Evolutionary conservation across 2,113 vertebrate genomes (phyloP).

Genomic region (Misgurnus mizolepis): DNA sequence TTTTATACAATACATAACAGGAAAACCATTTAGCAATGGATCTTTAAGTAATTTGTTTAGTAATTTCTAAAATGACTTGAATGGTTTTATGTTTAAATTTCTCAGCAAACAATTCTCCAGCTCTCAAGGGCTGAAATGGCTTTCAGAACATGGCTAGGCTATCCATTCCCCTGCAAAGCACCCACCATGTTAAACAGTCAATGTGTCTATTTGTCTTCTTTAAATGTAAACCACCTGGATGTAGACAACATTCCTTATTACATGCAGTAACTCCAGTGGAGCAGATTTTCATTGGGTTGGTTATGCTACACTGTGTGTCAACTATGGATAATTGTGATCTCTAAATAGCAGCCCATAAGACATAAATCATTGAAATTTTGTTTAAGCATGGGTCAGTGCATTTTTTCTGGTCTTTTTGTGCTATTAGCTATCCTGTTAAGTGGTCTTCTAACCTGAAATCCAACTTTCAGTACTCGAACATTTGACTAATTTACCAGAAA

Average conservation of each 20-base stretch:
- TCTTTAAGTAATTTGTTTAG: neutral
- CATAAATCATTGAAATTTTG: neutral
- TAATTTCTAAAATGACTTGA: neutral
- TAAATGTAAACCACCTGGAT: constrained; percentile 8
- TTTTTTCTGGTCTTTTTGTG: neutral
- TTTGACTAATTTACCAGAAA: too few relatives aligned
- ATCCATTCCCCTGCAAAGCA: neutral
- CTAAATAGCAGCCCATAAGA: neutral
- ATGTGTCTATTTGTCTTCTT: neutral
- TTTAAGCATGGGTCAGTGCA: neutral
- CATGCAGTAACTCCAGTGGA: neutral
- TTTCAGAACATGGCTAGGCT: neutral
- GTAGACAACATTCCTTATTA: neutral
- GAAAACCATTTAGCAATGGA: too few relatives aligned
- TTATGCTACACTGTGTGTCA: neutral
- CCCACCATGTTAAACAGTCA: neutral
- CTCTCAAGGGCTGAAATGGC: neutral
- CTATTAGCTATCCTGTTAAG: too few relatives aligned
- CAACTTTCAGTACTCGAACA: too few relatives aligned
- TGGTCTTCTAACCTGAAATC: too few relatives aligned
- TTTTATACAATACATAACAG: too few relatives aligned
- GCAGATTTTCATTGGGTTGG: neutral
- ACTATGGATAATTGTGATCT: neutral
- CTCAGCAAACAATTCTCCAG: too few relatives aligned
- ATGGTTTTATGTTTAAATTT: too few relatives aligned